Conservation (phyloP, 2,797 vertebrate genomes). For the Leptatherina wallacei region DNA sequence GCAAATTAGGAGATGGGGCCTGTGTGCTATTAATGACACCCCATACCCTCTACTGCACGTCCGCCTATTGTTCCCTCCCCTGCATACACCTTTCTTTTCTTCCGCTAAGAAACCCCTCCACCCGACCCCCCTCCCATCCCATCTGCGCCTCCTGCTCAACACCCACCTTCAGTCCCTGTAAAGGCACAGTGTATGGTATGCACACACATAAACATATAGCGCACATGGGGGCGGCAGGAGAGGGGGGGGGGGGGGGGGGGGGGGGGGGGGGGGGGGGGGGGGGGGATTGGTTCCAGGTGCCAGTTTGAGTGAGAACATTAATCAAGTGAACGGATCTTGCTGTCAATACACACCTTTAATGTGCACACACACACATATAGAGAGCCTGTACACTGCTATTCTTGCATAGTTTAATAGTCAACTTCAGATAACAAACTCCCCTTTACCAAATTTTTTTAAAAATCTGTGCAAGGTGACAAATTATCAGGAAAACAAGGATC, state of each 20-base stretch:
- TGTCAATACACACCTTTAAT: slow-evolving; percentile 71
- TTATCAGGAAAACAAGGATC: slow-evolving; percentile 32
- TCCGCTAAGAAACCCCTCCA: slow-evolving; percentile 32
- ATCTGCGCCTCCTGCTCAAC: slow-evolving; percentile 67
- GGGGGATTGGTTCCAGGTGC: slow-evolving; percentile 82
- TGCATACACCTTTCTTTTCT: slow-evolving; percentile 73
- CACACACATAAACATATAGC: slow-evolving; percentile 41
- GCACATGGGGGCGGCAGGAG: slow-evolving; percentile 47
- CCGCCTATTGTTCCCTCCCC: slow-evolving; percentile 69
- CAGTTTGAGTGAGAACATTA: slow-evolving; percentile 84
- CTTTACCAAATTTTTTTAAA: slow-evolving; percentile 13
- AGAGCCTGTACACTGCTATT: slow-evolving; percentile 10
- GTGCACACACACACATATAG: not conserved
- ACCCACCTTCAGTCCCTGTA: slow-evolving; percentile 47
- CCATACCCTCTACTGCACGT: slow-evolving; percentile 64
- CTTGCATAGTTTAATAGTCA: not conserved
- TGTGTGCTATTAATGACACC: slow-evolving; percentile 75
- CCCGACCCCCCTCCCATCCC: slow-evolving; percentile 31
- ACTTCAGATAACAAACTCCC: not conserved
- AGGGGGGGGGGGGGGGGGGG: slow-evolving; percentile 45
- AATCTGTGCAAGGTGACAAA: slow-evolving; percentile 11
- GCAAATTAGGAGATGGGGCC: slow-evolving; percentile 83
- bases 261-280: slow-evolving; percentile 45
- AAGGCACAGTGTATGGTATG: slow-evolving; percentile 53
- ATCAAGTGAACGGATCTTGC: slow-evolving; percentile 80